Percentiles rank a stretch among this genome's conserved stretches.
Evolutionary conservation across 92 coral and sea anemone genomes (phyloP).

Genomic region (Desmophyllum pertusum): DNA sequence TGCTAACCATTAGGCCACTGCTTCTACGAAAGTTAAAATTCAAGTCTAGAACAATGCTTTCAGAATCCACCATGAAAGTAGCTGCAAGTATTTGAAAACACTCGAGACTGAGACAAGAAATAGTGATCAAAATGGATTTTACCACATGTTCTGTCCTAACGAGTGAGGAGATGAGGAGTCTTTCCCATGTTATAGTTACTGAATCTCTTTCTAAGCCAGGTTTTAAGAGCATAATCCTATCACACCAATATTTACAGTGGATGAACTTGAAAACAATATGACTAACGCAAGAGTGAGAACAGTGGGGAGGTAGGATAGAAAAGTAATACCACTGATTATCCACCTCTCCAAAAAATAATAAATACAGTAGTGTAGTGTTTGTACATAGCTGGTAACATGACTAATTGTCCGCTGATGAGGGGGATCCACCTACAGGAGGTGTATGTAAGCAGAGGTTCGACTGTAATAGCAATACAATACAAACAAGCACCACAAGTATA

Average conservation of each 20-base stretch:
- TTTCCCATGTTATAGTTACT: background rate
- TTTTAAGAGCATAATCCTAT: background rate
- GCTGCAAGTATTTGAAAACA: no score
- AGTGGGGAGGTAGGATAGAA: background rate
- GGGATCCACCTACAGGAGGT: no score
- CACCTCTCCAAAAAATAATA: background rate
- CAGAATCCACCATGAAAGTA: no score
- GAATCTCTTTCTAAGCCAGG: background rate
- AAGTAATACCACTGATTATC: background rate
- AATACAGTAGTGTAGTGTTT: no score
- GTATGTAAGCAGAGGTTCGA: no score
- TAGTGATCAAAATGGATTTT: background rate
- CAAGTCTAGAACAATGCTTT: no score
- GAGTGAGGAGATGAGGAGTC: background rate
- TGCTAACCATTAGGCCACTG: no score
- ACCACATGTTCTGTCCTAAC: background rate
- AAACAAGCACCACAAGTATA: background rate
- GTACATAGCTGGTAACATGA: no score
- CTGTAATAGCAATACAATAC: no score
- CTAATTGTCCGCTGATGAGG: no score
- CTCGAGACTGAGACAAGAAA: background rate
- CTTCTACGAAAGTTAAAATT: no score
- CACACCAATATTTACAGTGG: background rate
- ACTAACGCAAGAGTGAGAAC: background rate
- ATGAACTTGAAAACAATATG: conserved; percentile 15